Conservation (phyloP, 2,113 vertebrate genomes). For the Spea multiplicata region DNA sequence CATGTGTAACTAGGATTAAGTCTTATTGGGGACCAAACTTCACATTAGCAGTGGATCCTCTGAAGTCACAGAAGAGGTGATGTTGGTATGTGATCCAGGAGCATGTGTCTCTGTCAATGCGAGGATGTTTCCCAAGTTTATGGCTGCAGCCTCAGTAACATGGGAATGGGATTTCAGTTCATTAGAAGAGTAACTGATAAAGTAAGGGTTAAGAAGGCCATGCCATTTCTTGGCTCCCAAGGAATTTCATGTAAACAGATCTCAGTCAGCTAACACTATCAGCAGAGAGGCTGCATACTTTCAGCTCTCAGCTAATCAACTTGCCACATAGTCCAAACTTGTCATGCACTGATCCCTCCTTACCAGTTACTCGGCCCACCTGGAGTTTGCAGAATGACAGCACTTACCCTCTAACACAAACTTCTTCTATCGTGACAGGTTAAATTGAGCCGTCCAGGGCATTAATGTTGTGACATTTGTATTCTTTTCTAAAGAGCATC, state of each 20-base stretch:
- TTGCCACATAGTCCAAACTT: conserved; percentile 66
- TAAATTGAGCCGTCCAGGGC: conserved; percentile 53
- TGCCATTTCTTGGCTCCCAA: conserved; percentile 34
- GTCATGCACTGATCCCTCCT: conserved; percentile 62
- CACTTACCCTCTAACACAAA: conserved; percentile 59
- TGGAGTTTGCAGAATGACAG: conserved; percentile 48
- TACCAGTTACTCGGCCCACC: conserved; percentile 44
- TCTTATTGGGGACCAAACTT: too few species aligned
- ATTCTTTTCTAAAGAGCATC: conserved; percentile 25
- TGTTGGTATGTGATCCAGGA: too few species aligned
- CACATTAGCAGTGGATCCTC: too few species aligned
- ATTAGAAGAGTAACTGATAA: neutral
- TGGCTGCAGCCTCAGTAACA: too few species aligned
- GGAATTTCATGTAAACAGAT: conserved; percentile 37
- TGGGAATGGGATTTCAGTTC: too few species aligned
- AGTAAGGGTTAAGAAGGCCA: conserved; percentile 30
- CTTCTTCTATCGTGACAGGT: conserved; percentile 51
- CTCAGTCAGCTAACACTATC: conserved; percentile 20
- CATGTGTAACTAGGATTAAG: too few species aligned
- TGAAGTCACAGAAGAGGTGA: too few species aligned
- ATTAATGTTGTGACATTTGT: conserved; percentile 30
- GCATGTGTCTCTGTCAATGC: too few species aligned
- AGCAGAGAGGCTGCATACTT: conserved; percentile 62
- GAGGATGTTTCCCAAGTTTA: too few species aligned
- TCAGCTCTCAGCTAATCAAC: conserved; percentile 70